A percentile compares a stretch with the other conserved stretches of the same genome.
Conservation (phyloP, 2,113 vertebrate species). For the Kobus ellipsiprymnus region DNA sequence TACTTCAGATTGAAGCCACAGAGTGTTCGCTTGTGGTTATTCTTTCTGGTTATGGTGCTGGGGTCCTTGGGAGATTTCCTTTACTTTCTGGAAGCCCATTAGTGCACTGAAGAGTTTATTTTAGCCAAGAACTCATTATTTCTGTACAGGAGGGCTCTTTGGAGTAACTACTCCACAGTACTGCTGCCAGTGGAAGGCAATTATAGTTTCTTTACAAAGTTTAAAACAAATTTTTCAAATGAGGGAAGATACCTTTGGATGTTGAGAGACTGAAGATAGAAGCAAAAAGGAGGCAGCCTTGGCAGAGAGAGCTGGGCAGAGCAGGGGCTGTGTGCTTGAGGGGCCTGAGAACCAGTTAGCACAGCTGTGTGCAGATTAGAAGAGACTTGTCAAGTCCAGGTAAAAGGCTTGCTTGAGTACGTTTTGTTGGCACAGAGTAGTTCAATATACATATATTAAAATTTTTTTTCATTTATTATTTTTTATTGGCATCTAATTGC, state of each 20-base stretch:
- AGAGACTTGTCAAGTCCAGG: background rate
- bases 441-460: background rate
- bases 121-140: constrained; percentile 12
- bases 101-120: background rate
- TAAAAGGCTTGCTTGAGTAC: background rate
- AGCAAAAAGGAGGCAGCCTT: background rate
- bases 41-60: background rate
- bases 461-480: background rate
- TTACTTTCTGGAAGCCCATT: background rate
- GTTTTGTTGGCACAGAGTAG: background rate
- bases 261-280: background rate
- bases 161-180: background rate
- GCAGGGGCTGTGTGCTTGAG: background rate
- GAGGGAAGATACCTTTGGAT: background rate
- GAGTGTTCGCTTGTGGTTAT: background rate
- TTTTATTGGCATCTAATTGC: background rate
- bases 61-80: background rate
- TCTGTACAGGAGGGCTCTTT: background rate
- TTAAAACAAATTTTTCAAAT: background rate
- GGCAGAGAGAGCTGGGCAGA: background rate
- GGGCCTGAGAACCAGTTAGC: background rate
- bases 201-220: background rate
- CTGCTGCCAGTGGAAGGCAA: background rate
- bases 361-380: background rate
- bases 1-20: background rate